Conservation (phyloP, 2,113 vertebrate species). For the Panthera leo region DNA sequence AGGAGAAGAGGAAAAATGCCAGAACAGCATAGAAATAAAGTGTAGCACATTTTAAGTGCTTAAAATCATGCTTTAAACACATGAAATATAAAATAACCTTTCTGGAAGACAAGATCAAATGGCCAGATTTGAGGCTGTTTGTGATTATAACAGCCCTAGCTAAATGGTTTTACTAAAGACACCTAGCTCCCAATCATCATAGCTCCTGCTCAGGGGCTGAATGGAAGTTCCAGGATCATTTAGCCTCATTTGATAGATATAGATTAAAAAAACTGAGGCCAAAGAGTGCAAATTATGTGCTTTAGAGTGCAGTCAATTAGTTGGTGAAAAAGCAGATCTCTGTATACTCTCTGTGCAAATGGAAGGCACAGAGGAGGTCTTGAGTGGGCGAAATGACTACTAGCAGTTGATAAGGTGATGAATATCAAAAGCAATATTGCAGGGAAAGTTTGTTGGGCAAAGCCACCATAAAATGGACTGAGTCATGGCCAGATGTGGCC, state of each 20-base stretch:
- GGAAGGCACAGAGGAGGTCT: neutral
- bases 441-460: neutral
- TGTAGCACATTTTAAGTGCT: neutral
- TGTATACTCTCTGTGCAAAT: neutral
- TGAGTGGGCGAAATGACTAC: neutral
- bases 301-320: neutral
- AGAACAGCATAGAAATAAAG: neutral
- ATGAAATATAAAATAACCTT: constrained; percentile 1
- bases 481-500: constrained; percentile 70
- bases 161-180: neutral
- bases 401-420: neutral
- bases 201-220: neutral
- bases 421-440: neutral
- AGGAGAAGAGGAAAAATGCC: neutral
- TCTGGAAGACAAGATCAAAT: neutral
- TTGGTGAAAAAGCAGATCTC: neutral
- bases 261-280: neutral
- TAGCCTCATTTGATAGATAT: neutral
- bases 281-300: neutral
- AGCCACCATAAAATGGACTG: constrained; percentile 72
- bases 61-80: neutral
- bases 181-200: neutral
- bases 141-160: neutral
- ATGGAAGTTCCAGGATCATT: neutral
- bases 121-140: neutral